Base-by-base conservation (phyloP, 2,113 vertebrate species). In the Eurypyga helias region DNA sequence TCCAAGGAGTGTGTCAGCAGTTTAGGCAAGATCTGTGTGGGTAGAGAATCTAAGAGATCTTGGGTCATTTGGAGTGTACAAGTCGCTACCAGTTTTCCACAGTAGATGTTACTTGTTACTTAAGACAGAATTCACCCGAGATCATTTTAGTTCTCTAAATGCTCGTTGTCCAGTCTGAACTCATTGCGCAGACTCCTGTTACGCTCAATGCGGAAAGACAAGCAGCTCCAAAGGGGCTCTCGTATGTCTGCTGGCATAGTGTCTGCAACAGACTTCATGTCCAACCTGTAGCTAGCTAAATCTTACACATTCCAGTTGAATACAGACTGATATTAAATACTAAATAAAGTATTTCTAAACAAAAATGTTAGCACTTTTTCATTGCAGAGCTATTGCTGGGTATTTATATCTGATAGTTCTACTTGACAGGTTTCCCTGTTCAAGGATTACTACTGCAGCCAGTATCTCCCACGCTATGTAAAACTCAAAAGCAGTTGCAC, bases 211-310 rank as follows among this genome's bases (percentile, higher is more conserved):
- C 8, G 54, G 45, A 66, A 57, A 28, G 41, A 58, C 2, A 13
- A 61, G 34, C 17, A 49, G 15, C 31, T 62, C 67, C 41, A 62
- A 64, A 45, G 54, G 9, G 3, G 3, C 43, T 55, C 43, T 26
- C 0, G 0, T 33, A 1, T 0, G 0, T 10, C 82, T 52, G 33
- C 7, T 0, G 0, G n/a, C 31, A 60, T 1, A 7, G 38, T 4
- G 2, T 6, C 14, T 31, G n/a, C 10, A 72, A 48, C 6, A 72
- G 57, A 38, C 26, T 58, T 46, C 46, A 38, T 0, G 0, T 17
- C 64, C 55, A 87, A 4, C 43, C 13, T 65, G 25, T 41, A 73
- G 46, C 75, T 23, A 41, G 10, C n/a, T 51, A 54, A 29, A 46
- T 52, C 43, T 58, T 34, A 45, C 17, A 20, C 5, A 4, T 28